Evolutionary conservation across 1,140 invertebrate species (phyloP).

Genomic region (Drosophila orosa): DNA sequence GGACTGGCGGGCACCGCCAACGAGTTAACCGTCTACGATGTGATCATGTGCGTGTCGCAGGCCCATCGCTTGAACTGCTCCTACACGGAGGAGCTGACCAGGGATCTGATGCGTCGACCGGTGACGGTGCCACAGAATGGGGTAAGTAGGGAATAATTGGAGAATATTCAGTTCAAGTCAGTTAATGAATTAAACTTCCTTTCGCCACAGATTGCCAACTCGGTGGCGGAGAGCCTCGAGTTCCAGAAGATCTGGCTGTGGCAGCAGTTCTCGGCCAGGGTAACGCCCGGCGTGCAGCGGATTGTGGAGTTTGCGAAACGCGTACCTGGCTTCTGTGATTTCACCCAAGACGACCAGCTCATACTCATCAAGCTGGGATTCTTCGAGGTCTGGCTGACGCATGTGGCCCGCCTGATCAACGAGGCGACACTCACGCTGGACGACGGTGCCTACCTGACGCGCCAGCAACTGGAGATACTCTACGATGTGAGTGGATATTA

Average conservation of each 20-base stretch:
- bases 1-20: slow-evolving; percentile 67
- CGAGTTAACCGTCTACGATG: slow-evolving; percentile 90
- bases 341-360: slow-evolving; percentile 96
- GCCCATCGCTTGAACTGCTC: slow-evolving; percentile 95
- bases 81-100: slow-evolving; percentile 94
- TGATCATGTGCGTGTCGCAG: slow-evolving; percentile 94
- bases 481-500: slow-evolving; percentile 95
- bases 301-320: slow-evolving; percentile 97
- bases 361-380: slow-evolving; percentile 98
- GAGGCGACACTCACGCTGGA: slow-evolving; percentile 94
- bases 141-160: slow-evolving; percentile 54
- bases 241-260: slow-evolving; percentile 90
- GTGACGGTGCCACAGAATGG: slow-evolving; percentile 84
- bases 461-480: slow-evolving; percentile 94
- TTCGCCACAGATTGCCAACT: slow-evolving; percentile 85
- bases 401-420: slow-evolving; percentile 92
- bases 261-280: slow-evolving; percentile 91
- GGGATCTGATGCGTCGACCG: slow-evolving; percentile 87
- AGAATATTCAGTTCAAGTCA: not conserved
- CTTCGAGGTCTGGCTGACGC: slow-evolving; percentile 97
- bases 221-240: slow-evolving; percentile 88
- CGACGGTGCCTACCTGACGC: slow-evolving; percentile 94
- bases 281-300: slow-evolving; percentile 94
- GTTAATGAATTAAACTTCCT: not conserved
- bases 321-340: slow-evolving; percentile 93